Conservation (phyloP, 1,140 invertebrate species). For the Vollenhovia emeryi region DNA sequence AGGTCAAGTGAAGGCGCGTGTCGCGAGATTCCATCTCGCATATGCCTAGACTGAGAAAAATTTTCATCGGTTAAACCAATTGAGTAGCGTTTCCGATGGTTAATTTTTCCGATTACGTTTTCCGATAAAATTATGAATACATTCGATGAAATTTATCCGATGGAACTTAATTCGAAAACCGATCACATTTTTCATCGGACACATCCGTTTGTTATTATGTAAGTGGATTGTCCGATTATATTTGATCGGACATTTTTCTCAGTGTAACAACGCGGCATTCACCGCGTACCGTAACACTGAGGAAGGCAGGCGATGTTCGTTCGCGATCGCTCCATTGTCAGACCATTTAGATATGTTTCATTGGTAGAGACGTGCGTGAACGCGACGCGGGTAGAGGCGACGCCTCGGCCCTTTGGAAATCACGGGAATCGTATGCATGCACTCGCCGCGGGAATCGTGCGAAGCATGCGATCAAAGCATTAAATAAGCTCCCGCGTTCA, state of each 20-base stretch:
- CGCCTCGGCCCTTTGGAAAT: conserved; percentile 44
- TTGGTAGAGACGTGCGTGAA: conserved; percentile 43
- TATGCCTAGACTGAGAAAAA: too few species aligned
- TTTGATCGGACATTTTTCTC: too few species aligned
- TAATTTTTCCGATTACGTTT: too few species aligned
- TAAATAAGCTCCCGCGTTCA: conserved; percentile 61
- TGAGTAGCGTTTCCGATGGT: too few species aligned
- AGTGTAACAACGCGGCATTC: conserved; percentile 31
- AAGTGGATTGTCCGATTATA: too few species aligned
- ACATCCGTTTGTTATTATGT: too few species aligned
- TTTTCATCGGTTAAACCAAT: too few species aligned
- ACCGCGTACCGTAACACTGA: conserved; percentile 5
- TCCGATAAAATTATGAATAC: too few species aligned
- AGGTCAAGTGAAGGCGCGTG: conserved; percentile 35
- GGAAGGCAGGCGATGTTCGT: conserved; percentile 24
- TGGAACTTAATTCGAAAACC: too few species aligned
- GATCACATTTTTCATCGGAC: too few species aligned
- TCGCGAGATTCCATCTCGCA: not conserved
- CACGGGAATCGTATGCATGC: conserved; percentile 30
- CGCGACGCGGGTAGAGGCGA: not conserved
- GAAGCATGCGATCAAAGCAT: conserved; percentile 53
- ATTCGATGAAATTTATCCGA: too few species aligned
- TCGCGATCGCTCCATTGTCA: conserved; percentile 50
- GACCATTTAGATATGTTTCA: conserved; percentile 66
- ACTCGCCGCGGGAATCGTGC: conserved; percentile 25